phyloP scores from a whole-genome alignment of 2,113 vertebrate species.

The Coturnix japonica region DNA sequence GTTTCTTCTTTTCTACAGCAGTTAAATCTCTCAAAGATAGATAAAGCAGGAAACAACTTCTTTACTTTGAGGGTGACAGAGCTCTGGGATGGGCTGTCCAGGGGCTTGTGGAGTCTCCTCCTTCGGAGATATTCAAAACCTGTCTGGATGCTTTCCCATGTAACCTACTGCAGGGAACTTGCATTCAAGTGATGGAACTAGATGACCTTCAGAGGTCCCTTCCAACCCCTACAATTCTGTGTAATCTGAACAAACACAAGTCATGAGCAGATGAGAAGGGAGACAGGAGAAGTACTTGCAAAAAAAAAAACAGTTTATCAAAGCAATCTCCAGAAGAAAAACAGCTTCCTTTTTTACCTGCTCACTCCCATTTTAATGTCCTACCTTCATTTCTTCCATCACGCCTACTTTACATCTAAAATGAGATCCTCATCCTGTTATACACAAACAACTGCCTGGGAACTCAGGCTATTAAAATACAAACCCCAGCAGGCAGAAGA shows the following conservation, averaged over 20 bases:
- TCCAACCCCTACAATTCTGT: neutral
- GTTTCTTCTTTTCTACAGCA: neutral
- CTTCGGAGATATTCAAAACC: too few relatives aligned
- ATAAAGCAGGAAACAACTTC: neutral
- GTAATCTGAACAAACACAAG: neutral
- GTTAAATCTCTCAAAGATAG: neutral
- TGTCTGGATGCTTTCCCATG: too few relatives aligned
- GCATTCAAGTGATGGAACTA: neutral
- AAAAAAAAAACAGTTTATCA: neutral
- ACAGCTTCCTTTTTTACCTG: neutral
- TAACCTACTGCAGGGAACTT: neutral
- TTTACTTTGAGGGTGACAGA: neutral
- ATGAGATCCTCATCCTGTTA: neutral
- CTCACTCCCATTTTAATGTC: neutral
- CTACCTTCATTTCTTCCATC: too few relatives aligned
- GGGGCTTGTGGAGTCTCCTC: too few relatives aligned
- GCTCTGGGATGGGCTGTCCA: too few relatives aligned
- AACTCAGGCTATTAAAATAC: neutral
- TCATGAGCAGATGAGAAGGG: rapidly evolving
- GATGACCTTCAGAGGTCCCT: neutral
- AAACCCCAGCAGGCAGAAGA: neutral
- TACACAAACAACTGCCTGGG: neutral
- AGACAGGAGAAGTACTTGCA: neutral
- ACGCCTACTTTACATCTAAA: neutral
- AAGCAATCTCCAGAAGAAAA: neutral